phyloP scores from a whole-genome alignment of 2,113 vertebrate genomes.

The Calypte anna region DNA sequence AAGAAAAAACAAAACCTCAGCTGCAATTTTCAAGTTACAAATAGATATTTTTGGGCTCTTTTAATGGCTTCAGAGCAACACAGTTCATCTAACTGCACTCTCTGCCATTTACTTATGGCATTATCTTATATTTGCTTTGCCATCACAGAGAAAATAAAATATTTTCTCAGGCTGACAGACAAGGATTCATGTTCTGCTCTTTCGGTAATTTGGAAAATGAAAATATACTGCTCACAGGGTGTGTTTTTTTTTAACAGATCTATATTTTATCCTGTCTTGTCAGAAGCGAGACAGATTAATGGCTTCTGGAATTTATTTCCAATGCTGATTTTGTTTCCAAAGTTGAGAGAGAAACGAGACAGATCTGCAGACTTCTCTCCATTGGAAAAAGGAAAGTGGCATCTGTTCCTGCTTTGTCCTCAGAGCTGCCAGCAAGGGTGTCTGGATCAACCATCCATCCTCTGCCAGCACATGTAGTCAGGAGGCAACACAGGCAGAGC shows the following conservation, averaged over 20 bases:
- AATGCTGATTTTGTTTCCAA: slow-evolving; percentile 57
- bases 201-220: slow-evolving; percentile 70
- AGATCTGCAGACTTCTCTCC: slow-evolving; percentile 10
- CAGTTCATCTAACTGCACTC: slow-evolving; percentile 7
- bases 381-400: slow-evolving; percentile 30
- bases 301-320: slow-evolving; percentile 66
- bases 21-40: not conserved
- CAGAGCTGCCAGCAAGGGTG: not conserved
- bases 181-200: slow-evolving; percentile 64
- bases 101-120: slow-evolving; percentile 26
- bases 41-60: not conserved
- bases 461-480: slow-evolving; percentile 27
- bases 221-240: slow-evolving; percentile 51
- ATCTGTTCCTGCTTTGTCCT: slow-evolving; percentile 57
- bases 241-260: slow-evolving; percentile 45
- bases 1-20: not conserved
- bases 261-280: slow-evolving; percentile 60
- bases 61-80: not conserved
- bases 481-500: not conserved
- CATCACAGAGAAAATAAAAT: slow-evolving; percentile 46
- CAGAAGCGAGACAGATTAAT: slow-evolving; percentile 66
- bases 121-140: slow-evolving; percentile 8
- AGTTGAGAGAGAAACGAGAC: not conserved
- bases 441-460: slow-evolving; percentile 37
- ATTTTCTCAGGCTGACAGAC: slow-evolving; percentile 58